Base-by-base conservation (phyloP, 2,888 invertebrate species). In the Brachynemurus nebulosus region DNA sequence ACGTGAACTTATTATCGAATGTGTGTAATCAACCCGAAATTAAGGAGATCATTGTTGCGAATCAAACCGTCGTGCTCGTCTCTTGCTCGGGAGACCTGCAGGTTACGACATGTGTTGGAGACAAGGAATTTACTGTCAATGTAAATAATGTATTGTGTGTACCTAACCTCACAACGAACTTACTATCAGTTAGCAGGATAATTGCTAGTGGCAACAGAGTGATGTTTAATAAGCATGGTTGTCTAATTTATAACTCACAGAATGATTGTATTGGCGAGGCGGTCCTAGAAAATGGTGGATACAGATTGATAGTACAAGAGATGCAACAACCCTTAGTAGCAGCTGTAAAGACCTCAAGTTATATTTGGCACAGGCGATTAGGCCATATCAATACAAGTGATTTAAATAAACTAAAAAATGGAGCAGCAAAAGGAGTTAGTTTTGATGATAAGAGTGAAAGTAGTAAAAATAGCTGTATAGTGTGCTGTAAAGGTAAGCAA, bases 241-340 rank as follows among this genome's bases (percentile, higher is more conserved):
- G 47, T 47, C 34, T 46, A 40, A 51, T 48, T 34, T 42, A 38
- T 34, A 53, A 47, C 42, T 48, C 30, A n/a, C 23, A 45, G 12
- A 46, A 45, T 11, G n/a, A 23, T 12, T 37, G 50, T 17, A 39
- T 53, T 33, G 53, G 48, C 34, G 48, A 41, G 40, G 52, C 52
- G n/a, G 14, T 14, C 19, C 42, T 52, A 41, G 37, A 11, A 34
- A 34, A 34, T 34, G n/a, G n/a, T n/a, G 34, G 7, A 12, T 34
- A 34, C 34, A 34, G n/a, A 34, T 12, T 34, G 6, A 34, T 11
- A 5, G 7, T 34, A 34, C 7, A 8, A 34, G 12, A 34, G n/a
- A 8, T 12, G 5, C 9, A 34, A 12, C 14, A 14, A 12, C 6
- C 12, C 6, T 39, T 48, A 3, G 34, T 21, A 19, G 30, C 40